phyloP scores from a whole-genome alignment of 1,140 invertebrate species.

The Ruditapes philippinarum region DNA sequence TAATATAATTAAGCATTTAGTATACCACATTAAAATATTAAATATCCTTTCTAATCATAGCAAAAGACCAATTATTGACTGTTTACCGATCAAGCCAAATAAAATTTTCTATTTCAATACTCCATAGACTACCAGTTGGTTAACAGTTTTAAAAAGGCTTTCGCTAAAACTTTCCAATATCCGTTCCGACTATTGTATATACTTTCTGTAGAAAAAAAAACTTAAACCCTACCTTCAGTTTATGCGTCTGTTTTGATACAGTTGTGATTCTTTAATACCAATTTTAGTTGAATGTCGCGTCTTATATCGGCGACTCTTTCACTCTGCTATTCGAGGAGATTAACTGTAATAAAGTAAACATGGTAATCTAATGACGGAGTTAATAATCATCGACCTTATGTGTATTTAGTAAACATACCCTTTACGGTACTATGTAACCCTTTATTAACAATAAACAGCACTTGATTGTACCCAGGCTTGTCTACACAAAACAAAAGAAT shows the following conservation, averaged over 20 bases:
- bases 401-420: conserved; percentile 22
- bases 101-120: neutral
- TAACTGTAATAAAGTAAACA: conserved; percentile 55
- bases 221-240: neutral
- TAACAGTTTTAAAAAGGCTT: too few species aligned
- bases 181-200: too few species aligned
- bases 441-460: conserved; percentile 22
- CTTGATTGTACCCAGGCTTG: neutral
- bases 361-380: conserved; percentile 13
- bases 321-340: conserved; percentile 39
- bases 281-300: neutral
- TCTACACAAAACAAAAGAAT: neutral
- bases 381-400: conserved; percentile 33
- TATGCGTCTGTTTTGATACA: neutral
- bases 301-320: conserved; percentile 16
- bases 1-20: too few species aligned
- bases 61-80: neutral
- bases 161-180: too few species aligned
- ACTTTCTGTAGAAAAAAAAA: neutral
- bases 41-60: neutral
- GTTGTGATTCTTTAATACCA: conserved; percentile 34
- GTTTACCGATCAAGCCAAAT: neutral
- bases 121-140: neutral
- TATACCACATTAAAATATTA: too few species aligned
- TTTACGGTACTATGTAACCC: conserved; percentile 8